phyloP scores from a whole-genome alignment of 1,140 invertebrate genomes.

The Odontomachus brunneus region DNA sequence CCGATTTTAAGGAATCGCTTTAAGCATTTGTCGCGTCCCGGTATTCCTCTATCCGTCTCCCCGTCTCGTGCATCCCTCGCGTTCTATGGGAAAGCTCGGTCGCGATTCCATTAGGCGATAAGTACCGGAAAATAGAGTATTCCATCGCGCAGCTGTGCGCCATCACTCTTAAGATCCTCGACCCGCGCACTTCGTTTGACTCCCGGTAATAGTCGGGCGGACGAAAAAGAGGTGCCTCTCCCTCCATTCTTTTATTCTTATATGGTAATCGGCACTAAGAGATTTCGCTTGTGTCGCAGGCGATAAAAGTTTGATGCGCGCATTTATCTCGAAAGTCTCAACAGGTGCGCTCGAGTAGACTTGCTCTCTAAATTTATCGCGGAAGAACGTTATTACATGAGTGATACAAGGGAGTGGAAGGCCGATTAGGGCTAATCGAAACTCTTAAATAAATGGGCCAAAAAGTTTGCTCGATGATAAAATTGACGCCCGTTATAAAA shows the following conservation, averaged over 20 bases:
- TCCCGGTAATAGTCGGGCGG: conserved; percentile 41
- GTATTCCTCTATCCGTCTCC: conserved; percentile 19
- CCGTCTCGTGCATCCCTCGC: conserved; percentile 16
- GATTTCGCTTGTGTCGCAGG: conserved; percentile 4
- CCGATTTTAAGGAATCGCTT: conserved; percentile 66
- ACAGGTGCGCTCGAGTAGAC: conserved; percentile 19
- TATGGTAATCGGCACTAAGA: conserved; percentile 38
- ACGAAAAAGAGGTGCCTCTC: not conserved
- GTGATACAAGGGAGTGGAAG: not conserved
- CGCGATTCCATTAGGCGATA: conserved; percentile 71
- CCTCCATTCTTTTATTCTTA: conserved; percentile 18
- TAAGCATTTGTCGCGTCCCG: conserved; percentile 62
- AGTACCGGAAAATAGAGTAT: conserved; percentile 69
- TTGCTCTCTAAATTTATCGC: conserved; percentile 1
- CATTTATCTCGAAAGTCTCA: conserved; percentile 20
- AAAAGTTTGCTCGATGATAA: no score
- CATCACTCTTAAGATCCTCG: conserved; percentile 55
- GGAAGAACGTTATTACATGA: not conserved
- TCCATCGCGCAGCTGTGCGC: conserved; percentile 40
- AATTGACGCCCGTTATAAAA: conserved; percentile 11
- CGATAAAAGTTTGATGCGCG: conserved; percentile 34
- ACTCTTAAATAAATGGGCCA: not conserved
- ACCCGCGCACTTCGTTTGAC: conserved; percentile 18
- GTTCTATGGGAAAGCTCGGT: conserved; percentile 11
- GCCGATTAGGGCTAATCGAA: not conserved